These are phyloP conservation scores for Mugil cephalus DNA, from an alignment of 2,113 vertebrate species.

Conservation along the genomic window DNA sequence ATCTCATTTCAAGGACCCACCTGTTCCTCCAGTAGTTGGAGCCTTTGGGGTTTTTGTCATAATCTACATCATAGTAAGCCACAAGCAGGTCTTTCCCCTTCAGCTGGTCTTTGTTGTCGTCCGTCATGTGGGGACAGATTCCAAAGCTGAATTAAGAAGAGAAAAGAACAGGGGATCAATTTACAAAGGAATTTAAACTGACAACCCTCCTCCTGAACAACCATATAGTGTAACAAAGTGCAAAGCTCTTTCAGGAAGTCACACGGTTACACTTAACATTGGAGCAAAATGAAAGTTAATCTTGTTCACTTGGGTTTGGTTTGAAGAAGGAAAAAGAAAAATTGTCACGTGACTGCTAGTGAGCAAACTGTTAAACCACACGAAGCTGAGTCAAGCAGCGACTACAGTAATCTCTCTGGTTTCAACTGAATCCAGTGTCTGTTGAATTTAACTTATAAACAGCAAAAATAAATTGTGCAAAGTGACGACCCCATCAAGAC, in stretches of 20 bases:
- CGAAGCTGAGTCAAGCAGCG: neutral
- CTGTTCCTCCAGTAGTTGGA: conserved; percentile 99
- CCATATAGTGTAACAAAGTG: too few relatives aligned
- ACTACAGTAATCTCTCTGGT: neutral
- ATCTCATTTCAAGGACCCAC: conserved; percentile 67
- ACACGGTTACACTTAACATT: too few relatives aligned
- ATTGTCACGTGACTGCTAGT: neutral
- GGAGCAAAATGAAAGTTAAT: too few relatives aligned
- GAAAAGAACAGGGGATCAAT: neutral
- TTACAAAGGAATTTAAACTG: neutral
- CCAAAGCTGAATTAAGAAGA: conserved; percentile 87
- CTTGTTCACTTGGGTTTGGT: too few relatives aligned
- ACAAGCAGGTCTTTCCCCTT: conserved; percentile 93
- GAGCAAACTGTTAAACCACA: conserved; percentile 3
- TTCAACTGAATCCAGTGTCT: neutral
- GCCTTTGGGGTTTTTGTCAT: conserved; percentile 96
- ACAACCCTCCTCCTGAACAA: neutral
- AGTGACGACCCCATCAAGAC: neutral
- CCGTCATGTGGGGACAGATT: conserved; percentile 96
- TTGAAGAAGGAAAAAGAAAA: too few relatives aligned
- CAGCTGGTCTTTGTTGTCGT: conserved; percentile 96
- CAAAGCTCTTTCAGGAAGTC: neutral
- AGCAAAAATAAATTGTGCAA: too few relatives aligned
- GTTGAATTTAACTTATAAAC: too few relatives aligned
- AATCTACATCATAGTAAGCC: conserved; percentile 97